Conservation (phyloP, 2,888 invertebrate genomes). For the Harpagoxenus sublaevis region DNA sequence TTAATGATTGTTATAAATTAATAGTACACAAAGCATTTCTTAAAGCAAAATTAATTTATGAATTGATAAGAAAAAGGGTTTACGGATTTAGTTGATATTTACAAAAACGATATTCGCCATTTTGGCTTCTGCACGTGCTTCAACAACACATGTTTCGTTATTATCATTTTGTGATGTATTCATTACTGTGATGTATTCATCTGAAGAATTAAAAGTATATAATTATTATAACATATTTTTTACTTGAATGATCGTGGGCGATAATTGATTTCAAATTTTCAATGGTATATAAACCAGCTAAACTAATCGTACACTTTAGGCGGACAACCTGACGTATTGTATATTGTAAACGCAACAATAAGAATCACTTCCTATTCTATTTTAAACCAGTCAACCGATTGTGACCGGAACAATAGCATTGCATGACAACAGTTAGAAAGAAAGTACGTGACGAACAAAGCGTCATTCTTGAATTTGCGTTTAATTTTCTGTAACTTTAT, state of each 20-base stretch:
- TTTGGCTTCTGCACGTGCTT: not conserved
- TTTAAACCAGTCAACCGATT: constrained; percentile 18
- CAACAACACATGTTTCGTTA: not conserved
- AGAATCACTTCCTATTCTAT: constrained; percentile 42
- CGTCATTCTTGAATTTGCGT: constrained; percentile 42
- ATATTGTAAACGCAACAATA: constrained; percentile 24
- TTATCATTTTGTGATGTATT: not conserved
- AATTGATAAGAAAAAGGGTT: not conserved
- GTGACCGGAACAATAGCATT: constrained; percentile 36
- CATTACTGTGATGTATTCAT: not conserved
- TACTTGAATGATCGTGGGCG: not conserved
- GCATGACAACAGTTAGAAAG: constrained; percentile 37
- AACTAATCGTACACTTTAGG: constrained; percentile 5
- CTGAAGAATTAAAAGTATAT: not conserved
- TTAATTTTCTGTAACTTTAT: constrained; percentile 49
- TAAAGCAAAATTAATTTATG: not conserved
- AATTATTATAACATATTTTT: not conserved
- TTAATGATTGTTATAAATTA: not conserved
- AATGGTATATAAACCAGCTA: not conserved
- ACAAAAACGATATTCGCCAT: not conserved
- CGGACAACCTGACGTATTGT: constrained; percentile 15
- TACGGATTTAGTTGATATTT: not conserved
- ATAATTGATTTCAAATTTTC: not conserved
- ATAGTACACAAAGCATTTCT: not conserved
- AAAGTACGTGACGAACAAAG: constrained; percentile 44